Evolutionary conservation across 2,888 invertebrate species (phyloP).

Genomic region (Tenthredo notha): DNA sequence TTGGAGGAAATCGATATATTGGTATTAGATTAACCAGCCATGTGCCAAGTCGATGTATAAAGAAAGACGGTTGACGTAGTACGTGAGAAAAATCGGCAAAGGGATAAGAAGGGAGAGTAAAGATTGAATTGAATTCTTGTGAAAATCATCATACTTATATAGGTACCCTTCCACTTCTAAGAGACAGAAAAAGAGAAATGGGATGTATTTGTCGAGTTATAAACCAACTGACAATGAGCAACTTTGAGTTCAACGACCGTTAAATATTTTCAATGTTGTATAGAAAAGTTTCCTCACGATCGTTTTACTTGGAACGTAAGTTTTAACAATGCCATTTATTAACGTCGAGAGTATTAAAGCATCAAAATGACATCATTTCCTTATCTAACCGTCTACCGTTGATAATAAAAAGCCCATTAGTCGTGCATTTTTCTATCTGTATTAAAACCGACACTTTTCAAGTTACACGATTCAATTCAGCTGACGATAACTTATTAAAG

Average conservation of each 20-base stretch:
- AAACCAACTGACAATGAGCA: neutral
- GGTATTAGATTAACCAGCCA: conserved; percentile 14
- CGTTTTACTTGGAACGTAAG: neutral
- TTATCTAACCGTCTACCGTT: conserved; percentile 1
- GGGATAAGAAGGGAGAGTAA: neutral
- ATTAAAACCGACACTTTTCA: neutral
- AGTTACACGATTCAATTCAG: neutral
- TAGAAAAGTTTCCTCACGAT: neutral
- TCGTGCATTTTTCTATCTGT: neutral
- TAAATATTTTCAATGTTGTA: neutral
- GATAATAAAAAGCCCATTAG: conserved; percentile 14
- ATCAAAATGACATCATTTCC: neutral
- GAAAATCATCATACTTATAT: neutral
- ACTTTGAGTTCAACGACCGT: neutral
- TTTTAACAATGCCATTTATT: conserved; percentile 2
- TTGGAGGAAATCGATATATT: conserved; percentile 13
- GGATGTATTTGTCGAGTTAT: neutral
- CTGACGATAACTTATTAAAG: neutral
- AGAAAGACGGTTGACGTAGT: neutral
- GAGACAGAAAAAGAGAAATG: too few species aligned
- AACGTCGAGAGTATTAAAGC: neutral
- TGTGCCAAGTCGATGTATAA: neutral
- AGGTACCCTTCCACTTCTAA: neutral
- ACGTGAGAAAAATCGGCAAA: conserved; percentile 18
- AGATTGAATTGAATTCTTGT: neutral